Conservation (phyloP, 2,797 vertebrate species). For the Aldrovandia affinis region DNA sequence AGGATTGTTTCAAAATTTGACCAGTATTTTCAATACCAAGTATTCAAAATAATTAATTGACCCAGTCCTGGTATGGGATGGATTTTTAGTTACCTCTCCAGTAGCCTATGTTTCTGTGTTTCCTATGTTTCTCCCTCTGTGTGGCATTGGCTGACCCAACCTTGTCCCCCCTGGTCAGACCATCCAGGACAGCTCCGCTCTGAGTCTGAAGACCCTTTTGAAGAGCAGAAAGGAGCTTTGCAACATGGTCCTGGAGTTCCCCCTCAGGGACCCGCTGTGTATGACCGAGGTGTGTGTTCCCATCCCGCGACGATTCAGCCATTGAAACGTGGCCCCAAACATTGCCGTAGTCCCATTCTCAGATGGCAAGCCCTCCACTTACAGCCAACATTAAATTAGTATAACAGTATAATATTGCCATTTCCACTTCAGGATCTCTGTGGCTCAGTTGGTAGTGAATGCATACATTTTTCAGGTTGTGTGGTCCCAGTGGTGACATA, state of each 20-base stretch:
- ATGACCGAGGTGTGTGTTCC: slow-evolving; percentile 79
- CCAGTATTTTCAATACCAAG: no score
- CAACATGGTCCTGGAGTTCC: slow-evolving; percentile 76
- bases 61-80: background rate
- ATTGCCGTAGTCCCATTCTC: no score
- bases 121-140: background rate
- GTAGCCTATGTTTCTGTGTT: background rate
- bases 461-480: no score
- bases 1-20: no score
- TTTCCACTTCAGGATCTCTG: no score
- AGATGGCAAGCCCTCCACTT: no score
- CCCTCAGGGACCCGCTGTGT: slow-evolving; percentile 68
- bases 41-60: background rate
- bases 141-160: background rate
- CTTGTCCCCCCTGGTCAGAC: slow-evolving; percentile 72
- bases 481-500: no score
- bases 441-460: no score
- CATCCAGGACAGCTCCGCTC: slow-evolving; percentile 81
- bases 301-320: background rate
- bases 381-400: no score
- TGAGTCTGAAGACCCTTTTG: slow-evolving; percentile 83
- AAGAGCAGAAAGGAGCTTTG: slow-evolving; percentile 90
- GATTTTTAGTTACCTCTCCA: background rate
- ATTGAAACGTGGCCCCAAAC: background rate
- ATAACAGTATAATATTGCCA: no score